phyloP scores from a whole-genome alignment of 2,797 vertebrate genomes.

The Coendou prehensilis region DNA sequence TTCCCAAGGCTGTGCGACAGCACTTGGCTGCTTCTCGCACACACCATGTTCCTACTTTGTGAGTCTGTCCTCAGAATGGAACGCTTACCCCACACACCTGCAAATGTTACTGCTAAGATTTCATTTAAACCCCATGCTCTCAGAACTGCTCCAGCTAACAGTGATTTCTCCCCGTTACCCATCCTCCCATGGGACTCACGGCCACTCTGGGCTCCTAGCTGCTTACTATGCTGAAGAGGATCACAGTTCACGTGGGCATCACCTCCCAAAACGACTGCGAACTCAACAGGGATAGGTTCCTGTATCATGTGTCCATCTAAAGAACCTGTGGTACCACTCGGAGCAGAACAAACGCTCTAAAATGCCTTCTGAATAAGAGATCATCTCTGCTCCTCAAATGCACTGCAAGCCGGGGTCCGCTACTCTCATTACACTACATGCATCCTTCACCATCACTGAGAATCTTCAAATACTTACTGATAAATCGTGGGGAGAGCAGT shows the following conservation, averaged over 20 bases:
- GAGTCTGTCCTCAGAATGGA: neutral
- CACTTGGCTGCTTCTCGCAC: neutral
- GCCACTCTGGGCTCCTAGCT: neutral
- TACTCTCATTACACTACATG: neutral
- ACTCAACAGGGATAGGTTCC: neutral
- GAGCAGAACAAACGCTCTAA: conserved; percentile 29
- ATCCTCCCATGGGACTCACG: neutral
- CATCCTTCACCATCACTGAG: neutral
- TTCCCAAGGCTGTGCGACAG: neutral
- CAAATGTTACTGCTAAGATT: conserved; percentile 42
- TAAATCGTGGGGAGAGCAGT: conserved; percentile 98
- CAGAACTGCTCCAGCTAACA: conserved; percentile 1
- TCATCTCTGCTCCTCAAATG: conserved; percentile 29
- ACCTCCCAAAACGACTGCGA: conserved; percentile 1
- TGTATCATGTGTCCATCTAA: neutral
- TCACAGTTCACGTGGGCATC: neutral
- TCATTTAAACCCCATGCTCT: neutral
- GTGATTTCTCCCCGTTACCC: neutral
- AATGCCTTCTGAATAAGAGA: conserved; percentile 21
- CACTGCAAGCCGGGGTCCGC: neutral
- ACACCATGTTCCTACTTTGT: neutral
- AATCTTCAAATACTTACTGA: conserved; percentile 93
- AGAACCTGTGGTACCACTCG: neutral
- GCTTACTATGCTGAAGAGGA: neutral
- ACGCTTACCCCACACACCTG: conserved; percentile 3